phyloP scores from a whole-genome alignment of 2,888 invertebrate genomes.

The Dolomedes plantarius region DNA sequence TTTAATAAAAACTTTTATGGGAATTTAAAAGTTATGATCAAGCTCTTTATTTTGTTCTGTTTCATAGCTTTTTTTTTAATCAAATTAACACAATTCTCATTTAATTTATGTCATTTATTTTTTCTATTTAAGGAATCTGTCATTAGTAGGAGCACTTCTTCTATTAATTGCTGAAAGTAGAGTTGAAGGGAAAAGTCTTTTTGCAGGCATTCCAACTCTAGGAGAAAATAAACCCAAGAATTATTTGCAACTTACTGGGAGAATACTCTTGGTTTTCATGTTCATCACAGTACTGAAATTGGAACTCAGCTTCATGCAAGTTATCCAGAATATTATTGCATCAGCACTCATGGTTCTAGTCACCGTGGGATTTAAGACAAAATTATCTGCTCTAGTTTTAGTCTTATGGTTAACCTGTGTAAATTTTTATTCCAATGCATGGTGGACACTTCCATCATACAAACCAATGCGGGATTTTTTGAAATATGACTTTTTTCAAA shows the following conservation, averaged over 20 bases:
- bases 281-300: conserved; percentile 96
- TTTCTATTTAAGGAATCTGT: conserved; percentile 86
- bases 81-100: too few species aligned
- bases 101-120: too few species aligned
- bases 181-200: conserved; percentile 93
- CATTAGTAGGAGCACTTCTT: conserved; percentile 96
- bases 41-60: too few species aligned
- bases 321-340: conserved; percentile 93
- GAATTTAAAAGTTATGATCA: too few species aligned
- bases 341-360: conserved; percentile 96
- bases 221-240: conserved; percentile 97
- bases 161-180: conserved; percentile 97
- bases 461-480: conserved; percentile 98
- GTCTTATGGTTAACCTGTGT: conserved; percentile 89
- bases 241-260: conserved; percentile 95
- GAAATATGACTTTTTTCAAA: conserved; percentile 99
- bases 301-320: conserved; percentile 86
- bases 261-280: conserved; percentile 98
- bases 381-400: conserved; percentile 95
- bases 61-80: too few species aligned
- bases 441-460: conserved; percentile 97
- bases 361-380: conserved; percentile 98
- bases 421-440: conserved; percentile 98
- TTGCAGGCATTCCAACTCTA: conserved; percentile 86
- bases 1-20: too few species aligned